Base-by-base conservation (phyloP, 2,888 invertebrate species). In the Agrotis puta region DNA sequence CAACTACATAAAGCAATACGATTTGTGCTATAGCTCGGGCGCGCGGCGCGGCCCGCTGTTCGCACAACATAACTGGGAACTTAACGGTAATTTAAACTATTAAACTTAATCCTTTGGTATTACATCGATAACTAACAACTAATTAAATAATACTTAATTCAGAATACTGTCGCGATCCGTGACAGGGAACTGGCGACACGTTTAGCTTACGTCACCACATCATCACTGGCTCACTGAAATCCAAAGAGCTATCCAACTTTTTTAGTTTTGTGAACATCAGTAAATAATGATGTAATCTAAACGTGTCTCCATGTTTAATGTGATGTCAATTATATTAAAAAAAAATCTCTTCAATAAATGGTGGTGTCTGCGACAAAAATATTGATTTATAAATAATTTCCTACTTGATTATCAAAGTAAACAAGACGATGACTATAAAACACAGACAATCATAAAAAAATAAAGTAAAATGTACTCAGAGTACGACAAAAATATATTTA, bases 1-100 rank as follows among this genome's bases (percentile, higher is more conserved):
- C 88, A 85, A 88, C 93, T 94, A 95, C 92, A 92, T 94, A 93
- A 95, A 95, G 95, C 95, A 93, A 93, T 92, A 92, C 88, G 88
- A 56, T 90, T 93, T 92, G 93, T 94, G 94, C 92, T 16, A 86
- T 88, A 85, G 88, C 87, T 83, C 85, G 88, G 86, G 84, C 88
- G 86, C 64, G 70, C 64, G 64, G 50, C 62, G 64, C 53, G 39
- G 39, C 39, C 39, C 39, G 39, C 39, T 39, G 39, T 39, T 39
- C 39, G 33, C 84, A 61, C 84, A 20, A 67, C 68, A 81, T 67
- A 71, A 73, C 67, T 81, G 65, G 65, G 58, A 22, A 78, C 59
- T 79, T 68, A 89, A 75, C 68, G 39, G 58, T 65, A 3, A 51
- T 59, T 14, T 80, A 72, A 58, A 84, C 74, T 70, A 82, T 78